Evolutionary conservation across 2,113 vertebrate genomes (phyloP), one percentile per base, ranked within the genome.

Genomic region (Phylloscopus trochilus): DNA sequence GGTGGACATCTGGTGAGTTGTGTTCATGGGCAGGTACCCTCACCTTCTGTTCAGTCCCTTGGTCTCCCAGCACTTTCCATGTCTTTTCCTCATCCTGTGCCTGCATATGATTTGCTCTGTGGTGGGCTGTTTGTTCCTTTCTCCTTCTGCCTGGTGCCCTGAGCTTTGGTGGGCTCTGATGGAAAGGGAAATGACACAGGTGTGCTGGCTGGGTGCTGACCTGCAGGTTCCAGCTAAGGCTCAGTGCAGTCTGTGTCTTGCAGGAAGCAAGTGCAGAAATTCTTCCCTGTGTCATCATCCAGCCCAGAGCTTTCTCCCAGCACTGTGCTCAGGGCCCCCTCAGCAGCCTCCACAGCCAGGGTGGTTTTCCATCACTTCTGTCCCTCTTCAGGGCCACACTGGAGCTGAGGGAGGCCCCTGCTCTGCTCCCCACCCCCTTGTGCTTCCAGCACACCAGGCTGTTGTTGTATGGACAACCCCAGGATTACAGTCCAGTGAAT

Each of bases 1-100:
- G 95, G 99, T 99, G 23, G 99, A 99, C 97, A 99, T 99, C 95
- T 99, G 99, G 99, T 99, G 86, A 98, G 99, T 96, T 4, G 9
- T 11, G 5, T 6, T 52, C 2, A 27, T 20, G 24, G 27, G 26
- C 41, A 21, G 17, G 6, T 8, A 15, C 52, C 37, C 69, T 91
- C 43, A 31, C 64, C 52, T 73, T 31, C 43, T 59, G 4, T 46
- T 51, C 31, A 35, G 15, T 39, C 18, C 13, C 24, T 49, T 51
- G 60, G 1, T 20, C 64, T 92, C 60, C 39, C 41, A 59, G 24
- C 53, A 49, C 28, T 39, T 52, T 1, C 4, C 20, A 4, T 23
- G n/a, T 35, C 21, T 44, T 46, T 13, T 17, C 69, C 79, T 59
- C n/a, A 15, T 47, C 28, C 43, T 39, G 59, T 43, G 51, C 49